phyloP scores from a whole-genome alignment of 2,113 vertebrate genomes.

The Psittacara wagleri region DNA sequence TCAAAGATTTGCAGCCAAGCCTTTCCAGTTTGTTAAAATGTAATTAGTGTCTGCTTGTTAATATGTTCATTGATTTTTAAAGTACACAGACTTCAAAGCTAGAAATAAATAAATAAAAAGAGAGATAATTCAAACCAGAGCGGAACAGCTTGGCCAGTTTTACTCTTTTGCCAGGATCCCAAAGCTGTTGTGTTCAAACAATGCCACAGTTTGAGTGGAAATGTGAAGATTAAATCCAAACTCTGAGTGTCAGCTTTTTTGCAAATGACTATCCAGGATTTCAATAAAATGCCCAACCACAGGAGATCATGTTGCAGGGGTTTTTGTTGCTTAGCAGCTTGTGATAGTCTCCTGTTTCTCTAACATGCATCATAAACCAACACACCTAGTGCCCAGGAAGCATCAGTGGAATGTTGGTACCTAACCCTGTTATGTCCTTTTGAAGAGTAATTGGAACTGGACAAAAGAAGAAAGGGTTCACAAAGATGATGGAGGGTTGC shows the following conservation, averaged over 20 bases:
- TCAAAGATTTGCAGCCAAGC: constrained; percentile 17
- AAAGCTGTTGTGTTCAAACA: constrained; percentile 57
- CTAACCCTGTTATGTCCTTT: background rate
- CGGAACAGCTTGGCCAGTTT: constrained; percentile 53
- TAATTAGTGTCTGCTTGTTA: constrained; percentile 56
- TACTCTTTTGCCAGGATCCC: constrained; percentile 63
- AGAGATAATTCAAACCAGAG: constrained; percentile 66
- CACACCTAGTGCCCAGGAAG: background rate
- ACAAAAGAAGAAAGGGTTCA: background rate
- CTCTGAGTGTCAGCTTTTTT: constrained; percentile 50
- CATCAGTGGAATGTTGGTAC: background rate
- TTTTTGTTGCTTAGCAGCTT: constrained; percentile 31
- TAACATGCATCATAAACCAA: background rate
- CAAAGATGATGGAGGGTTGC: background rate
- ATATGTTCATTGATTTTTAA: constrained; percentile 67
- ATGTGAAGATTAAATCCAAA: constrained; percentile 59
- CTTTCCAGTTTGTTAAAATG: constrained; percentile 46
- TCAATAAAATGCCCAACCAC: constrained; percentile 54
- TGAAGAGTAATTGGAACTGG: background rate
- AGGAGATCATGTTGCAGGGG: constrained; percentile 40
- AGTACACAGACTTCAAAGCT: constrained; percentile 67
- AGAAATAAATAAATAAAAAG: constrained; percentile 63
- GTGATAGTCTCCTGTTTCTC: constrained; percentile 50
- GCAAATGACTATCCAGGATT: constrained; percentile 63
- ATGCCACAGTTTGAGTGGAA: constrained; percentile 66